Evolutionary conservation across 2,797 vertebrate species (phyloP).

Genomic region (Mionectes olivaceus): DNA sequence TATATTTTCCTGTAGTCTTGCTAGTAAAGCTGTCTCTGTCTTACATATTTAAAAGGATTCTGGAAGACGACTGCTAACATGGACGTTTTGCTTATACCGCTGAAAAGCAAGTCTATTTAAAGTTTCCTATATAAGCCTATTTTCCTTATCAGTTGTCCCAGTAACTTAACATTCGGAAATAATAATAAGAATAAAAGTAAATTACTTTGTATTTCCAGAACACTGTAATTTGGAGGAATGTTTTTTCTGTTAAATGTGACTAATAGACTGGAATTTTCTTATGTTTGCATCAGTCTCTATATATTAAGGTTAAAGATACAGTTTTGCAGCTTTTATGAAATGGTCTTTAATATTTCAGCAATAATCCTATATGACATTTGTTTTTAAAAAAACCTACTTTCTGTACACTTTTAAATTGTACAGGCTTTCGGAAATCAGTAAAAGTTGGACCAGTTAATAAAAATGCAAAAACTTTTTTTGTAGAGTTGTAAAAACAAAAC

Average conservation of each 20-base stretch:
- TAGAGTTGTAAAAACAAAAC: slow-evolving; percentile 77
- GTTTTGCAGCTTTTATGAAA: slow-evolving; percentile 77
- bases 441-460: slow-evolving; percentile 73
- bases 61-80: slow-evolving; percentile 49
- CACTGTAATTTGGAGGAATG: slow-evolving; percentile 78
- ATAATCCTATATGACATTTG: slow-evolving; percentile 74
- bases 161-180: slow-evolving; percentile 77
- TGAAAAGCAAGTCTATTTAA: slow-evolving; percentile 73
- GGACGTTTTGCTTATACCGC: slow-evolving; percentile 70
- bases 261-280: slow-evolving; percentile 77
- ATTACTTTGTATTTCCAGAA: slow-evolving; percentile 80
- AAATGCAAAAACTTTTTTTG: slow-evolving; percentile 75
- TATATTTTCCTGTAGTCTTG: slow-evolving; percentile 76
- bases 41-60: slow-evolving; percentile 69
- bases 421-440: slow-evolving; percentile 74
- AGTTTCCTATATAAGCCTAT: slow-evolving; percentile 73
- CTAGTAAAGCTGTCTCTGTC: slow-evolving; percentile 68
- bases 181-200: slow-evolving; percentile 67
- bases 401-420: slow-evolving; percentile 71
- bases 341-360: slow-evolving; percentile 79
- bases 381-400: slow-evolving; percentile 68
- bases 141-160: slow-evolving; percentile 72
- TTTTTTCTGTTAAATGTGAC: slow-evolving; percentile 78
- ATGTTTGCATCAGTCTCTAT: slow-evolving; percentile 69
- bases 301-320: slow-evolving; percentile 72